phyloP scores from a whole-genome alignment of 2,113 vertebrate genomes.

The Felis catus region F.catus_Fca126_mat1.0 CM031421.1:17261001-17261500 shows the following conservation, averaged over 20 bases:
- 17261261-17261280: background rate
- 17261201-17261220: background rate
- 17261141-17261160: fast-evolving
- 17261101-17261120: background rate
- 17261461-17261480: background rate
- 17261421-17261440: background rate
- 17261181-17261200: background rate
- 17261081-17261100: background rate
- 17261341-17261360: background rate
- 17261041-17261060: background rate
- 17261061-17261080: background rate
- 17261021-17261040: background rate
- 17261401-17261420: background rate
- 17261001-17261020: background rate
- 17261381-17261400: background rate
- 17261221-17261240: background rate
- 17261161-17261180: background rate
- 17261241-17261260: background rate
- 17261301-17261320: background rate
- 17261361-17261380: background rate
- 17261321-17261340: background rate
- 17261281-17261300: background rate
- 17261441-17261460: background rate
- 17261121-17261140: background rate
- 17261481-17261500: background rate